A percentile compares a stretch with the other conserved stretches of the same genome.
Conservation (phyloP, 1,140 invertebrate species). For the Bradysia coprophila region DNA sequence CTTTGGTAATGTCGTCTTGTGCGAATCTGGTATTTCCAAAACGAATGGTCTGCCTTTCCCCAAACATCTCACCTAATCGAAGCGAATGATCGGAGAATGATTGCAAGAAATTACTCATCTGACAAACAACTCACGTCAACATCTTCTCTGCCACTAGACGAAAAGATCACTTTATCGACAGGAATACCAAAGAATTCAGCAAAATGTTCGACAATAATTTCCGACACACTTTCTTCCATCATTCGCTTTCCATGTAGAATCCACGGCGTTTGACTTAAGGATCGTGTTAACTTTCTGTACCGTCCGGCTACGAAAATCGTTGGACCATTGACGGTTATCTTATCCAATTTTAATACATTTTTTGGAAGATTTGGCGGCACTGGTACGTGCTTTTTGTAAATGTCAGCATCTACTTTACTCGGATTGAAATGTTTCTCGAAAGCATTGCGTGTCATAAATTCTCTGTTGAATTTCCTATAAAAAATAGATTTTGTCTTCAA, state of each 20-base stretch:
- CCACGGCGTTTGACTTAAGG: constrained; percentile 89
- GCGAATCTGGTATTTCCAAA: constrained; percentile 58
- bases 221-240: constrained; percentile 76
- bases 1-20: constrained; percentile 28
- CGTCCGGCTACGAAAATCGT: constrained; percentile 43
- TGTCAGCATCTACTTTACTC: constrained; percentile 19
- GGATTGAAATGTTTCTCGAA: constrained; percentile 28
- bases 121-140: too few relatives aligned
- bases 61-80: constrained; percentile 77
- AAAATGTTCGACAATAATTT: constrained; percentile 55
- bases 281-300: constrained; percentile 76
- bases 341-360: constrained; percentile 19
- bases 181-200: constrained; percentile 26
- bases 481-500: constrained; percentile 12
- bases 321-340: constrained; percentile 28
- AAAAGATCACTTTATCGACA: constrained; percentile 39
- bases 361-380: constrained; percentile 26
- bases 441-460: constrained; percentile 30
- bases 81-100: too few relatives aligned
- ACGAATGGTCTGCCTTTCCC: constrained; percentile 76
- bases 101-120: too few relatives aligned
- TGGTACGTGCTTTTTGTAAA: constrained; percentile 25
- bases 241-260: constrained; percentile 62
- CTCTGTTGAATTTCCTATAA: constrained; percentile 18
- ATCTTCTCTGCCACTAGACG: constrained; percentile 86